phyloP scores from a whole-genome alignment of 2,797 vertebrate genomes.

The Cossypha caffra region DNA sequence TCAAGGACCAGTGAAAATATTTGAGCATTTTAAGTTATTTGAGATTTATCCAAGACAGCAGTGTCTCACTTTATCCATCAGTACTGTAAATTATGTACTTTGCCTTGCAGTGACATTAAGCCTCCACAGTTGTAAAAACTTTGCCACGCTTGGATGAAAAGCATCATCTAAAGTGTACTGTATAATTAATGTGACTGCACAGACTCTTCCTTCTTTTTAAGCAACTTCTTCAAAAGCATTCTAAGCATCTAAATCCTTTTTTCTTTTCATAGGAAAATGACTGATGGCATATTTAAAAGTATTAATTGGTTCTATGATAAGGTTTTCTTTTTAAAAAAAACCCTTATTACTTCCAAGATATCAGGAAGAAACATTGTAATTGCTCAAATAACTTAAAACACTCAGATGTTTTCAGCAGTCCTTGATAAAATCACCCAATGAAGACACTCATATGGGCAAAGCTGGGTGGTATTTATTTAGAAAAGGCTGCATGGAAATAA shows the following conservation, averaged over 20 bases:
- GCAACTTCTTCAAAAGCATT: constrained; percentile 44
- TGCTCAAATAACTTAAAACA: not conserved
- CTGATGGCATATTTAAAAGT: constrained; percentile 16
- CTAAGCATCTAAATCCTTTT: not conserved
- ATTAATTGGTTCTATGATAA: constrained; percentile 22
- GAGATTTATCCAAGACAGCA: not conserved
- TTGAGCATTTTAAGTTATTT: not conserved
- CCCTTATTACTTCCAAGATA: not conserved
- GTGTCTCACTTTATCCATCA: not conserved
- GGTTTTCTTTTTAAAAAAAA: not conserved
- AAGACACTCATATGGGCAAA: not conserved
- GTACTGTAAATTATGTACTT: not conserved
- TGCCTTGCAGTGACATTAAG: constrained; percentile 29
- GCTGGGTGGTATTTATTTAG: not conserved
- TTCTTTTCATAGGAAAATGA: constrained; percentile 12
- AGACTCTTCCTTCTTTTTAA: constrained; percentile 5
- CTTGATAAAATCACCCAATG: not conserved
- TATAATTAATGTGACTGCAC: constrained; percentile 44
- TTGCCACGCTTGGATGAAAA: constrained; percentile 26
- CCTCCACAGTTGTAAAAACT: constrained; percentile 17
- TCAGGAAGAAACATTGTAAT: not conserved
- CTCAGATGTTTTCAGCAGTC: not conserved
- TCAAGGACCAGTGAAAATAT: not conserved
- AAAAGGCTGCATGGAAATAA: not conserved
- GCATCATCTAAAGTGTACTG: not conserved